Evolutionary conservation across 2,888 invertebrate genomes (phyloP), one percentile per base, ranked within the genome.

Genomic region (Dryobotodes eremita): DNA sequence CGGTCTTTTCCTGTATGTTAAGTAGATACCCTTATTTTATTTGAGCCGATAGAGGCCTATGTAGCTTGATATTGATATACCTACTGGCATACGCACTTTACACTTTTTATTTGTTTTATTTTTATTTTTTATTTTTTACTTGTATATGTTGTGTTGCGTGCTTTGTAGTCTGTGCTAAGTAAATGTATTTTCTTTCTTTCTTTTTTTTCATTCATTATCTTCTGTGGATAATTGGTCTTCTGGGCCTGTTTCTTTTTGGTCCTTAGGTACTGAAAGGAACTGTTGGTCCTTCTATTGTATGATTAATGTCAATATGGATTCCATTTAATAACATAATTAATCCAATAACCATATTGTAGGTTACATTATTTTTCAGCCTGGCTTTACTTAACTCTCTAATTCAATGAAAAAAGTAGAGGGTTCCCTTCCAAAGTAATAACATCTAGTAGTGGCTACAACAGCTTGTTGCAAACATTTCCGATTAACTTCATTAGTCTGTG

Each of bases 401-500:
- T 10, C 8, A 55, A 46, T 53, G 46, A 46, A 62, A 61, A 55
- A 50, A 50, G 23, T 72, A 17, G 6, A 65, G 72, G 72, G 20
- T 42, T 53, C 15, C 6, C 7, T 20, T 20, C 17, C 36, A 57
- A 72, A 31, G 20, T 42, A 80, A 36, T 53, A 36, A n/a, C 59
- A 5, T 57, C 2, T 62, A 61, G 55, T 57, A 62, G 61, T 61
- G 20, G 5, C 23, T 17, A 42, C 66, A 26, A 74, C 64, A 71
- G 55, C 66, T 65, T 69, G 71, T 65, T 57, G 13, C 48, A 72
- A 85, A 79, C 36, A 59, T 61, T 76, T 79, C 57, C 71, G 15
- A 82, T 79, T 76, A 79, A 75, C 65, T 82, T 82, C 36, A 71
- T 82, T 74, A 84, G 65, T 59, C 6, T n/a, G 46, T 46, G 36